Conservation (phyloP, 2,797 vertebrate genomes). For the Meda fulgida region DNA sequence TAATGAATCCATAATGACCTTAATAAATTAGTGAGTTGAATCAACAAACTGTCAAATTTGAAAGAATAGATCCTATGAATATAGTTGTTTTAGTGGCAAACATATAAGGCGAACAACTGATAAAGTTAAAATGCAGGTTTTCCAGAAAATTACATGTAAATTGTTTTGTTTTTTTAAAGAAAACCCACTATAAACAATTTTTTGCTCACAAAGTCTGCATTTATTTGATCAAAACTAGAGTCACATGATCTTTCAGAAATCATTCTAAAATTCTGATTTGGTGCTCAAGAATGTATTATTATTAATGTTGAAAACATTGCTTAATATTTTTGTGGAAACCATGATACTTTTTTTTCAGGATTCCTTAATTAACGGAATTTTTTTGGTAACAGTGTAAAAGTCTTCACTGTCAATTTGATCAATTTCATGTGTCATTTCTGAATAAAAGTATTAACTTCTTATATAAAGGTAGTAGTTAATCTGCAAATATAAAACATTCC, state of each 20-base stretch:
- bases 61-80: neutral
- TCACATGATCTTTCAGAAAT: too few relatives aligned
- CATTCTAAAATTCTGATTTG: too few relatives aligned
- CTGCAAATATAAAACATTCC: too few relatives aligned
- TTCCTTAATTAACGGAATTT: too few relatives aligned
- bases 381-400: neutral
- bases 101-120: neutral
- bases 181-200: neutral
- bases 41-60: neutral
- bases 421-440: neutral
- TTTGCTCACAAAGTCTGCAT: neutral
- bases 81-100: neutral
- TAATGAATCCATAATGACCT: neutral
- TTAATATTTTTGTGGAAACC: too few relatives aligned
- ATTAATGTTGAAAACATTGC: too few relatives aligned
- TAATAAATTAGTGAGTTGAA: neutral
- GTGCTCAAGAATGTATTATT: too few relatives aligned
- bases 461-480: neutral
- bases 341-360: neutral
- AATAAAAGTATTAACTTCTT: neutral
- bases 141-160: neutral
- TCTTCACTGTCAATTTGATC: neutral
- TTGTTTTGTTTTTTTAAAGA: too few relatives aligned
- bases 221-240: neutral
- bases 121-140: neutral